phyloP scores from a whole-genome alignment of 1,140 invertebrate genomes.

The Sycophaga agraensis region DNA sequence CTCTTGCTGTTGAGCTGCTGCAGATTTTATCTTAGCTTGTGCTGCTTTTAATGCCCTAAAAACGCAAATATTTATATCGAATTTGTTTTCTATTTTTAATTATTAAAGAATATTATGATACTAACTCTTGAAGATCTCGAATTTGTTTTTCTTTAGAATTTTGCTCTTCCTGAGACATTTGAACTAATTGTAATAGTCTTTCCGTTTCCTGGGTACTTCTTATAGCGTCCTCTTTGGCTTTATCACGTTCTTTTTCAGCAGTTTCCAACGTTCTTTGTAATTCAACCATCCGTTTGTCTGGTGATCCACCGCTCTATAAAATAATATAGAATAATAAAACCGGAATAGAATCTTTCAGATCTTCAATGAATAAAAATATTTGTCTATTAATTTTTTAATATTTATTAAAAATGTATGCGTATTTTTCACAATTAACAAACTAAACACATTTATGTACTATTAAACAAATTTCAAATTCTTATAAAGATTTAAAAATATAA shows the following conservation, averaged over 20 bases:
- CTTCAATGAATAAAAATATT: no score
- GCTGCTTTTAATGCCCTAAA: conserved; percentile 82
- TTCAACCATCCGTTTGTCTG: conserved; percentile 75
- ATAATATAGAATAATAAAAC: no score
- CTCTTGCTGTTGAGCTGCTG: conserved; percentile 75
- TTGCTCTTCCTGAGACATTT: conserved; percentile 95
- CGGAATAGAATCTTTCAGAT: neutral
- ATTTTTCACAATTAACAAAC: no score
- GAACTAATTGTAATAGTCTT: conserved; percentile 84
- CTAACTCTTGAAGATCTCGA: conserved; percentile 93
- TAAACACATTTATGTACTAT: no score
- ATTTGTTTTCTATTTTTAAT: neutral
- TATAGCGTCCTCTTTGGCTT: conserved; percentile 76
- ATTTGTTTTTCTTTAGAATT: conserved; percentile 93
- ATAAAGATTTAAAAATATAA: no score
- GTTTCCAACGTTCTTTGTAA: conserved; percentile 67
- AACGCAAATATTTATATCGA: neutral
- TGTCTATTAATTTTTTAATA: no score
- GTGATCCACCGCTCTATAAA: conserved; percentile 71
- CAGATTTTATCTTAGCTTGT: conserved; percentile 76
- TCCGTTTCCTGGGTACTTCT: conserved; percentile 86
- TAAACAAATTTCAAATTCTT: no score
- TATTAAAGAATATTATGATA: conserved; percentile 34
- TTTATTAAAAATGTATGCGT: no score
- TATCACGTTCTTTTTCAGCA: conserved; percentile 64